These are phyloP conservation scores for Scolopax bukidnonensis DNA, from an alignment of 2,797 vertebrate species.

Conservation along the genomic window DNA sequence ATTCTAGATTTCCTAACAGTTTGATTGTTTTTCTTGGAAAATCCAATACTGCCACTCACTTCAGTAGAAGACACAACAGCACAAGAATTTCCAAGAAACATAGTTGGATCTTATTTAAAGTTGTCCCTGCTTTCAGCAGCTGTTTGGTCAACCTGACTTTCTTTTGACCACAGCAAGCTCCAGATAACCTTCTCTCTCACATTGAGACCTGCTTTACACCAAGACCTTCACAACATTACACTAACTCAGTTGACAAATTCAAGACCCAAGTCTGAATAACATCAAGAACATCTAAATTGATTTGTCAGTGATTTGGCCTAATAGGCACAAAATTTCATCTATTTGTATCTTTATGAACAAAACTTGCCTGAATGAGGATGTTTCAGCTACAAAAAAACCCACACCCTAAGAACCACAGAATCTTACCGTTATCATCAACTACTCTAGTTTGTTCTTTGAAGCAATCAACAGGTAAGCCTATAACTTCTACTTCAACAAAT, in stretches of 20 bases:
- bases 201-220: not conserved
- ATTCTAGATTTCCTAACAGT: not conserved
- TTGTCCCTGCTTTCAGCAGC: not conserved
- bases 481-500: conserved; percentile 97
- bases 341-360: not conserved
- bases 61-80: not conserved
- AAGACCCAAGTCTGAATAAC: not conserved
- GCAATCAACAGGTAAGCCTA: conserved; percentile 94
- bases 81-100: not conserved
- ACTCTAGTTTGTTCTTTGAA: conserved; percentile 95
- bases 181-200: not conserved
- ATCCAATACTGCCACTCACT: not conserved
- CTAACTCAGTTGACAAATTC: not conserved
- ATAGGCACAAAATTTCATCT: not conserved
- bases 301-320: not conserved
- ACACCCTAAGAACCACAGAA: not conserved
- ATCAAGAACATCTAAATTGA: not conserved
- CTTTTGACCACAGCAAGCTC: not conserved
- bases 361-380: not conserved
- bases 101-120: not conserved
- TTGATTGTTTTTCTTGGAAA: not conserved
- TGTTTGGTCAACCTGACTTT: not conserved
- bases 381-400: not conserved
- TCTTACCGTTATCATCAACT: conserved; percentile 96
- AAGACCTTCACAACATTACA: not conserved